Percentiles rank a stretch among this genome's conserved stretches.
These are phyloP conservation scores for Drosophila aldrichi DNA, from an alignment of 2,888 invertebrate species.

Conservation along the genomic window DNA sequence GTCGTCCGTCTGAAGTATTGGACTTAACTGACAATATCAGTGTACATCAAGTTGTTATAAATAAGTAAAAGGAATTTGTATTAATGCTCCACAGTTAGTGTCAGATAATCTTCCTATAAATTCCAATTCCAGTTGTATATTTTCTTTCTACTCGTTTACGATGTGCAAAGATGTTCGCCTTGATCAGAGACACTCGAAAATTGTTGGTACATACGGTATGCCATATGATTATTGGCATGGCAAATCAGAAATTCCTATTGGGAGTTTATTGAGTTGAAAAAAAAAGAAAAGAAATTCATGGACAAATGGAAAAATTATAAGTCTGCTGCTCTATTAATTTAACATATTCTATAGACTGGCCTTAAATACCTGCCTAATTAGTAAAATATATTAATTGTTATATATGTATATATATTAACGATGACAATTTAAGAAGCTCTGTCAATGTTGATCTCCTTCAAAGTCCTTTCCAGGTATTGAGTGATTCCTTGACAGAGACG, in stretches of 20 bases:
- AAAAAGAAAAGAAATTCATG: too few species aligned
- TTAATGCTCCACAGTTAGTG: not conserved
- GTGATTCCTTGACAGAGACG: not conserved
- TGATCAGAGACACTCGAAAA: not conserved
- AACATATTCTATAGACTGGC: not conserved
- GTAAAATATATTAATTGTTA: too few species aligned
- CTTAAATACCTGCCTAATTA: not conserved
- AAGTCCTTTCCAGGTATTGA: too few species aligned
- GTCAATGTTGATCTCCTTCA: too few species aligned
- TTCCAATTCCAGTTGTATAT: not conserved
- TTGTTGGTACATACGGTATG: not conserved
- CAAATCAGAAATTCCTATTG: not conserved
- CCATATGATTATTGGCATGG: not conserved
- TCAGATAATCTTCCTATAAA: constrained; percentile 8
- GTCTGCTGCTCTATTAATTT: too few species aligned
- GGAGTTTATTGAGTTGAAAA: too few species aligned
- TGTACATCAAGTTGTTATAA: constrained; percentile 49
- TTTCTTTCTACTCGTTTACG: not conserved
- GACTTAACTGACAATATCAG: constrained; percentile 10
- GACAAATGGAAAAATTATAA: too few species aligned
- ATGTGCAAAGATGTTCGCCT: not conserved
- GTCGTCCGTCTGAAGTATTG: constrained; percentile 1
- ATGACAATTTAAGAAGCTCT: too few species aligned
- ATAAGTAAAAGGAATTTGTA: constrained; percentile 33
- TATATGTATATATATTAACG: too few species aligned